These are phyloP conservation scores for Thalassophryne amazonica DNA, from an alignment of 2,797 vertebrate genomes.

Conservation along the genomic window DNA sequence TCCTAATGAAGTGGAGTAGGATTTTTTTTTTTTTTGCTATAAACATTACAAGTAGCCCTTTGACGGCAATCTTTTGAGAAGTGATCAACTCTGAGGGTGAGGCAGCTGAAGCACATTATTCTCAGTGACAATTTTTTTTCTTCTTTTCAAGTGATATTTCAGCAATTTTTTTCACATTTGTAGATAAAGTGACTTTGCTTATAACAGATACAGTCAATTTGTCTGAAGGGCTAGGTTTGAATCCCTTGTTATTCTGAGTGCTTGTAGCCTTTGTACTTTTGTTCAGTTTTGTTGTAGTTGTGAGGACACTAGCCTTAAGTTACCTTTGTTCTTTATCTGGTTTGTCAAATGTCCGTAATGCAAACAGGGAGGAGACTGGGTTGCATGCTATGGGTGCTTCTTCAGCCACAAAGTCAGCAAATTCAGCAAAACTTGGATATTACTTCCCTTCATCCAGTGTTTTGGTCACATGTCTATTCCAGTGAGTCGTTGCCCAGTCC, in stretches of 20 bases:
- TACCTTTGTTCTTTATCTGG: background rate
- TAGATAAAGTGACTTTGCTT: background rate
- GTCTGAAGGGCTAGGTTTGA: background rate
- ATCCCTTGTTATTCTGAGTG: background rate
- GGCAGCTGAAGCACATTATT: conserved; percentile 31
- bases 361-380: background rate
- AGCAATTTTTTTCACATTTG: background rate
- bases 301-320: background rate
- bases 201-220: background rate
- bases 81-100: conserved; percentile 12
- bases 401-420: conserved; percentile 7
- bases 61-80: background rate
- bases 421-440: conserved; percentile 9
- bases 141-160: background rate
- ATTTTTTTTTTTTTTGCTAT: conserved; percentile 2
- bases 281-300: background rate
- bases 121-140: no score
- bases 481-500: no score
- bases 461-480: conserved; percentile 14
- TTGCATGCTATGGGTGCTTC: conserved; percentile 13
- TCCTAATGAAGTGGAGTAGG: conserved; percentile 4
- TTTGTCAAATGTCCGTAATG: background rate
- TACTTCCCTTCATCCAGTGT: conserved; percentile 5
- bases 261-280: background rate
- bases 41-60: conserved; percentile 23